Percentiles rank a stretch among this genome's conserved stretches.
Evolutionary conservation across 1,140 invertebrate genomes (phyloP).

Genomic region (Papilio machaon): DNA sequence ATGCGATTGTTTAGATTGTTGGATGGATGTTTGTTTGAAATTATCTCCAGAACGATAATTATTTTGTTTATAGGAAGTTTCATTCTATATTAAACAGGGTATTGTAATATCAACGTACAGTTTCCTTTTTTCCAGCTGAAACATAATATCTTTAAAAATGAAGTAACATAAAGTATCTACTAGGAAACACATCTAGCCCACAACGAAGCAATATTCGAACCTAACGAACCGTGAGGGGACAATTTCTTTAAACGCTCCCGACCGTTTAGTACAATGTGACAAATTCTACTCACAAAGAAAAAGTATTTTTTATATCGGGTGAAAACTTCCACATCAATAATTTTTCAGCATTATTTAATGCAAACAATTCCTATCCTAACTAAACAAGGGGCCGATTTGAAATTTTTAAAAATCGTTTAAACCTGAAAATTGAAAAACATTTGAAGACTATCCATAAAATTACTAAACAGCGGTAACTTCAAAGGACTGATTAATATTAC

Average conservation of each 20-base stretch:
- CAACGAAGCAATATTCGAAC: conserved; percentile 53
- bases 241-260: conserved; percentile 43
- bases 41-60: too few species aligned
- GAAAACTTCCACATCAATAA: neutral
- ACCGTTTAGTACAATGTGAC: conserved; percentile 54
- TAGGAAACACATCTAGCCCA: conserved; percentile 39
- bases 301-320: neutral
- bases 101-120: too few species aligned
- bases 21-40: too few species aligned
- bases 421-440: neutral
- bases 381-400: too few species aligned
- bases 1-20: too few species aligned
- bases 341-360: neutral
- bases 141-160: neutral
- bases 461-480: neutral
- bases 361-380: neutral
- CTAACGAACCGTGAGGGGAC: conserved; percentile 55
- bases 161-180: conserved; percentile 29
- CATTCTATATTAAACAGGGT: too few species aligned
- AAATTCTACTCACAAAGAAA: conserved; percentile 50
- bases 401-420: too few species aligned
- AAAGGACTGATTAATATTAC: conserved; percentile 27
- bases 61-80: too few species aligned
- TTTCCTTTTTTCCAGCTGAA: too few species aligned
- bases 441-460: conserved; percentile 23